A percentile compares a stretch with the other conserved stretches of the same genome.
phyloP scores from a whole-genome alignment of 2,113 vertebrate genomes.

The Microcebus jonahi region DNA sequence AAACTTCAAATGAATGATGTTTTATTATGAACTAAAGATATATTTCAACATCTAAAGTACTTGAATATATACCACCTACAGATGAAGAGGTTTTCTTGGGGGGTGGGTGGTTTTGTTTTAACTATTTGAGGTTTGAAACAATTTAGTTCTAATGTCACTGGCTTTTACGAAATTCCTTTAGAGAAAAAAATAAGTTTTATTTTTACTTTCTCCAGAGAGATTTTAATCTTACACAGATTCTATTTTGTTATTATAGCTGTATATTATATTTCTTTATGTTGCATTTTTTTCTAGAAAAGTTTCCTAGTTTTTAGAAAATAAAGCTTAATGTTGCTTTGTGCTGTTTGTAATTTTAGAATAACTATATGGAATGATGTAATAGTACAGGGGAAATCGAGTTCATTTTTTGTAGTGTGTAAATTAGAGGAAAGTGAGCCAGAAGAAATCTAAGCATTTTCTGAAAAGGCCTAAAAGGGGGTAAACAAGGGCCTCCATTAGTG shows the following conservation, averaged over 20 bases:
- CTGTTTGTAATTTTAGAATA: constrained; percentile 33
- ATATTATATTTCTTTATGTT: not conserved
- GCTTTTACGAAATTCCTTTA: constrained; percentile 36
- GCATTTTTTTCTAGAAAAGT: not conserved
- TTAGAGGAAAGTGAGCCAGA: constrained; percentile 37
- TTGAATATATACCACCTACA: not conserved
- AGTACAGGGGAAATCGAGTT: not conserved
- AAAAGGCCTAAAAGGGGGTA: not conserved
- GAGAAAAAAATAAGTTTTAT: not conserved
- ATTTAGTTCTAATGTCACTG: not conserved
- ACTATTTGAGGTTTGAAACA: not conserved
- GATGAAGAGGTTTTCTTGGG: not conserved
- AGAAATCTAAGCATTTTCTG: not conserved
- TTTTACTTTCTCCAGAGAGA: constrained; percentile 12
- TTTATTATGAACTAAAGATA: not conserved
- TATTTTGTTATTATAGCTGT: not conserved
- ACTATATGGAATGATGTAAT: not conserved
- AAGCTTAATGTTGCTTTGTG: not conserved
- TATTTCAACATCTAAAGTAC: not conserved
- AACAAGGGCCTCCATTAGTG: not conserved
- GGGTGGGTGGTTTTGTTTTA: not conserved
- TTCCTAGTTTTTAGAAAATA: constrained; percentile 11
- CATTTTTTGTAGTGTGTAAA: constrained; percentile 29
- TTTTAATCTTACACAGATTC: not conserved
- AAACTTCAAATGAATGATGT: not conserved